A percentile compares a stretch with the other conserved stretches of the same genome.
These are phyloP conservation scores for Pristionchus entomophagus DNA, from an alignment of 2,888 invertebrate genomes.

Conservation along the genomic window DNA sequence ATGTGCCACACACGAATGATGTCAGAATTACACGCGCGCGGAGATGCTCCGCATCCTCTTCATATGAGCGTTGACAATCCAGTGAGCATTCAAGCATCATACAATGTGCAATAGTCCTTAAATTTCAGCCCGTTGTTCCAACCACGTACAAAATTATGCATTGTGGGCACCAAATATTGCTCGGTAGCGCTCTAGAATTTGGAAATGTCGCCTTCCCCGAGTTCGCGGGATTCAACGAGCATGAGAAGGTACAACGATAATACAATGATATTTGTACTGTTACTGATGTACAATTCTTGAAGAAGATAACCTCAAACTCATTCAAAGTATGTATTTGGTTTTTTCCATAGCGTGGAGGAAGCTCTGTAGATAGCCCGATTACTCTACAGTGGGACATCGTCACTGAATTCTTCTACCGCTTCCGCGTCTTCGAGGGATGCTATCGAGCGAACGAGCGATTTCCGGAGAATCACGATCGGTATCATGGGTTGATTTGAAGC, in stretches of 20 bases:
- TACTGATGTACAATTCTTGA: too few species aligned
- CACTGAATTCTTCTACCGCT: constrained; percentile 17
- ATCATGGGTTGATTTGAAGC: neutral
- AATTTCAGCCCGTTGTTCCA: neutral
- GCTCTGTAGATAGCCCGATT: too few species aligned
- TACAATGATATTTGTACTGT: too few species aligned
- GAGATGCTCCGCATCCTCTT: neutral
- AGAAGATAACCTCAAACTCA: too few species aligned
- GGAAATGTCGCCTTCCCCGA: neutral
- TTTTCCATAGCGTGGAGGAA: too few species aligned
- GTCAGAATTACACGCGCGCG: neutral
- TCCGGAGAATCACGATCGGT: neutral
- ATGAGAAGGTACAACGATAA: neutral
- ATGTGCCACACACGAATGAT: constrained; percentile 4
- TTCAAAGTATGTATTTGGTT: too few species aligned
- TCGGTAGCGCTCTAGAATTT: neutral
- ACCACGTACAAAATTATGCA: neutral
- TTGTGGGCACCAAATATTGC: neutral
- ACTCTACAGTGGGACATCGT: neutral
- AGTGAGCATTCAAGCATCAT: too few species aligned
- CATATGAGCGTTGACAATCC: neutral
- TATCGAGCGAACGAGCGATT: neutral
- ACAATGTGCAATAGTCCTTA: neutral
- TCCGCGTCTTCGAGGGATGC: neutral
- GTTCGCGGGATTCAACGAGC: neutral